A percentile compares a stretch with the other conserved stretches of the same genome.
Conservation (phyloP, 1,140 invertebrate genomes). For the Calliphora vicina region DNA sequence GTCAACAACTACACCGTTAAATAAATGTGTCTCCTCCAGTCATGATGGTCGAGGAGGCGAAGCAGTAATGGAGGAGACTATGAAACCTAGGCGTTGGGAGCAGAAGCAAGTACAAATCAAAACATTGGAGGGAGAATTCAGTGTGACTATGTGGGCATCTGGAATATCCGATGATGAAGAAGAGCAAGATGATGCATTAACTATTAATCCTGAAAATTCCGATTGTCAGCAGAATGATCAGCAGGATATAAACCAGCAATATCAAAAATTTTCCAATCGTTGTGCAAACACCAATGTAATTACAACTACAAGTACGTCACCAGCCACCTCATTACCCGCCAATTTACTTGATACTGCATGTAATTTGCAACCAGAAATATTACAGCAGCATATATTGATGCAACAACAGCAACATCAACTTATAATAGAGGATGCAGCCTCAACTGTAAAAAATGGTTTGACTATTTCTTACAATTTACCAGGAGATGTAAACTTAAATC, state of each 20-base stretch:
- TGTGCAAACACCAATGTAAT: neutral
- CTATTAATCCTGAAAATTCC: conserved; percentile 55
- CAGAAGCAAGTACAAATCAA: conserved; percentile 98
- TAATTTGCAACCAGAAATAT: neutral
- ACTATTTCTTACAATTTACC: neutral
- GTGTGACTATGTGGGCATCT: conserved; percentile 98
- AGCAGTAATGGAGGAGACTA: neutral
- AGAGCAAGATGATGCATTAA: conserved; percentile 84
- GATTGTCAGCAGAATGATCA: neutral
- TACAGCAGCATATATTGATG: neutral
- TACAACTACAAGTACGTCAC: neutral
- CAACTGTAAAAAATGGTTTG: neutral
- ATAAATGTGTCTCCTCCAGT: neutral
- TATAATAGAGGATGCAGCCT: neutral
- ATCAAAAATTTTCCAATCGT: neutral
- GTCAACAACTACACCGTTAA: neutral
- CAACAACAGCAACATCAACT: neutral
- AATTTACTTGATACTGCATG: neutral
- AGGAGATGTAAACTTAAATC: neutral
- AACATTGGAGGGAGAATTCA: conserved; percentile 97
- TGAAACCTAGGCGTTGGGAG: conserved; percentile 82
- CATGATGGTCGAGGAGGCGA: neutral
- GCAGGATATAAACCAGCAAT: neutral
- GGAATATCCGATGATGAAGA: conserved; percentile 90
- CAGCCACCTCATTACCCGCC: neutral